Evolutionary conservation across 2,113 vertebrate genomes (phyloP), one percentile per base, ranked within the genome.

Genomic region (Mionectes macconnelli): DNA sequence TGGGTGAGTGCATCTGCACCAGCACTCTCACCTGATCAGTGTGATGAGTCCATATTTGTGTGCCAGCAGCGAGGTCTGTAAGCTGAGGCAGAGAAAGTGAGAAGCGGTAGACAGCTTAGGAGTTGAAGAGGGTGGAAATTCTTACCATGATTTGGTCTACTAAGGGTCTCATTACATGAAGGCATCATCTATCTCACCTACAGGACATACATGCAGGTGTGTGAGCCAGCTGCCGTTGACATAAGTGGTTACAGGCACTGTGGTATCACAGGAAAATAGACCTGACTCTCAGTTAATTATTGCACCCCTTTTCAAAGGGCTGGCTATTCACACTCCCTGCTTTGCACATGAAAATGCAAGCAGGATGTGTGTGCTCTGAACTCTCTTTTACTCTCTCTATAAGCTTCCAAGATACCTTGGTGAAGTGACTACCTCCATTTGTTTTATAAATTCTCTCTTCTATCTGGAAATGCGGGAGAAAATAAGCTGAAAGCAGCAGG

Each of bases 41-140:
- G 37, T 17, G 8, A 14, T 20, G 21, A 75, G 15, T 4, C 14
- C 0, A 0, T 13, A 52, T 40, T 42, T 66, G 31, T n/a, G 42
- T 0, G 0, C 25, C 60, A 81, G 52, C 27, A 69, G 63, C 22
- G 49, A 53, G n/a, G 19, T 56, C 49, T 67, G 17, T 30, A 66
- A 77, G 47, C 52, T 6, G 30, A 44, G 67, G 4, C 1, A 8
- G 21, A 40, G 59, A 47, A 45, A 89, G 10, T 15, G 13, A 87
- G 56, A 91, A 57, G 40, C 9, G 30, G 33, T 14, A 23, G 21
- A 44, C 42, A 78, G 17, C 27, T 68, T 55, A 39, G 14, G 35
- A 67, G n/a, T 28, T 10, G 18, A 31, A 85, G 21, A n/a, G 18
- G 4, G 21, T 67, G 30, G 30, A 82, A 92, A 67, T 92, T 64